Base-by-base conservation (phyloP, 2,888 invertebrate species). In the Pterobdella sp. region DNA sequence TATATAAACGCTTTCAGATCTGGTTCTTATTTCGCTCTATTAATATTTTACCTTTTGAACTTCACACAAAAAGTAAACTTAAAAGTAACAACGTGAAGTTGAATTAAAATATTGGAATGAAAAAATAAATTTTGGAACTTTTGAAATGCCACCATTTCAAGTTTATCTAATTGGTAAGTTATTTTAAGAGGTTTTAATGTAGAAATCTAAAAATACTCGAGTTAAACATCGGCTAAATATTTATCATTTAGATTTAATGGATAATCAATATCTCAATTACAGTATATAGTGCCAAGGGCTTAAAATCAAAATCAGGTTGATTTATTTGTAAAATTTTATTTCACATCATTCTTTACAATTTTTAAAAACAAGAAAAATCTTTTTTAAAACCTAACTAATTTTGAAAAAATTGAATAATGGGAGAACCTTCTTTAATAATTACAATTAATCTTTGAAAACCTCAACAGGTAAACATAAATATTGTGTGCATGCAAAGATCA, bases 401-500 rank as follows among this genome's bases (percentile, higher is more conserved):
- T 22, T 60, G 26, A 14, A 1, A 14, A 1, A 31, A 10, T 60
- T 31, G 26, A 22, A 56, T 60, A 60, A 31, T 60, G 26, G 29
- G 31, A 22, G n/a, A 60, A 60, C 29, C 26, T 31, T 60, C 29
- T 60, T 4, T 31, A 4, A 31, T 18, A 10, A 18, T 26, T 60
- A 31, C 60, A 60, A 31, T 26, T 31, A 26, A 31, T 60, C n/a
- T 31, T 3, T 26, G 60, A 26, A 31, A 31, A 10, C 31, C 26
- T 1, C 36, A 31, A 29, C 69, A 77, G 74, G 77, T 2, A 74
- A 74, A 31, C 74, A 74, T 36, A 82, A 81, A 74, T 82, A 75
- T 73, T 81, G 81, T 69, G 81, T 82, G 65, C 81, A 81, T 73
- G 81, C 81, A 79, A 81, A 81, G 64, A 77, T 82, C 36, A 81